Base-by-base conservation (phyloP, 1,140 invertebrate genomes). In the Diachasma alloeum region DNA sequence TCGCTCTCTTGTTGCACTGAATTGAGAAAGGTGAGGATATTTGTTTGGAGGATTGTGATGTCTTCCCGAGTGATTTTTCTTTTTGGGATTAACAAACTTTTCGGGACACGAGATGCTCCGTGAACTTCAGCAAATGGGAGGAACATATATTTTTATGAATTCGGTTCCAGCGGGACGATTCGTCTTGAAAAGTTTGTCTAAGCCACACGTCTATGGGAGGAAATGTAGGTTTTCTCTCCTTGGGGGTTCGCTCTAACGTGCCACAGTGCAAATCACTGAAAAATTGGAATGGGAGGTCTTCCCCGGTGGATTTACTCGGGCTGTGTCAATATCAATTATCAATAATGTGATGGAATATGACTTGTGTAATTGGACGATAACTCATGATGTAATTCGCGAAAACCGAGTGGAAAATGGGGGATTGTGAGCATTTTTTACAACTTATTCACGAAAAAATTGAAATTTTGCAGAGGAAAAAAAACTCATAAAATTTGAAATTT, bases 111-210 rank as follows among this genome's bases (percentile, higher is more conserved):
- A 46, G 44, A 46, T 46, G 44, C n/a, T 53, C 13, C 48, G 17
- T 15, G 8, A 13, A 42, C 37, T 72, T 19, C 24, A 42, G 44
- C 48, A 24, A n/a, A 39, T 63, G 56, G 24, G 44, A 46, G 17
- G 22, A 67, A 67, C 48, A 46, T 31, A 67, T 74, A 74, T 74
- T 74, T 42, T 74, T 74, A 59, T 74, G 67, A 44, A 67, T 46
- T 74, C 73, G 31, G 73, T 67, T 74, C 73, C 73, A 67, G n/a
- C 42, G 73, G 73, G 73, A 74, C 73, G 42, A 74, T 74, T 44
- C 63, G 39, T 74, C 73, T 67, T 36, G 42, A 26, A 74, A 74
- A 74, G 56, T 74, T 74, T 74, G 11, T 15, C 73, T 66, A 67
- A 74, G 73, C 59, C 63, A 74, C 72, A 19, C 48, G 48, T 53